Conservation (phyloP, 2,113 vertebrate genomes). For the Pluvianellus socialis region DNA sequence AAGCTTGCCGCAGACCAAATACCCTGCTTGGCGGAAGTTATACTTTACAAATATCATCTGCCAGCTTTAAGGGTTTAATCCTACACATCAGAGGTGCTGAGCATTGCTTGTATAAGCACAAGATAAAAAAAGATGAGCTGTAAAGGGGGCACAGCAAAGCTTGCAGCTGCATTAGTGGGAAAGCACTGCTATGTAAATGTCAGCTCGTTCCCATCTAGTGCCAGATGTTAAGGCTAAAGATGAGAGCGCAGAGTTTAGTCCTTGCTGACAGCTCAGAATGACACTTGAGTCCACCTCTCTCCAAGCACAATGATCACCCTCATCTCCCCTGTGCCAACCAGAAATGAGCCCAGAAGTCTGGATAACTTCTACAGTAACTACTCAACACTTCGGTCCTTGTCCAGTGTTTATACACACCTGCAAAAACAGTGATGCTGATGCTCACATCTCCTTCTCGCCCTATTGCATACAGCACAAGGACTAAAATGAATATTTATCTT, state of each 20-base stretch:
- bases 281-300: neutral
- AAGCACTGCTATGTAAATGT: neutral
- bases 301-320: neutral
- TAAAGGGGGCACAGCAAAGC: neutral
- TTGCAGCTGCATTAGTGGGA: neutral
- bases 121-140: slow-evolving; percentile 20
- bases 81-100: neutral
- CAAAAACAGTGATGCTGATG: neutral
- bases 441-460: neutral
- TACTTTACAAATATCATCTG: neutral
- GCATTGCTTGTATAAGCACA: neutral
- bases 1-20: neutral
- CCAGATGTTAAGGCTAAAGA: neutral
- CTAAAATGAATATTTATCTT: neutral
- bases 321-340: neutral
- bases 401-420: neutral
- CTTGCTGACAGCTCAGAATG: neutral
- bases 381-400: neutral
- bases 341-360: neutral
- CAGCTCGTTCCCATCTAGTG: neutral
- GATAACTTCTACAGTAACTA: neutral
- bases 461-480: neutral
- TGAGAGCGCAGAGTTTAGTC: neutral
- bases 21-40: neutral
- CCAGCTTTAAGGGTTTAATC: slow-evolving; percentile 14